Base-by-base conservation (phyloP, 2,797 vertebrate genomes). In the Mus spretus region DNA sequence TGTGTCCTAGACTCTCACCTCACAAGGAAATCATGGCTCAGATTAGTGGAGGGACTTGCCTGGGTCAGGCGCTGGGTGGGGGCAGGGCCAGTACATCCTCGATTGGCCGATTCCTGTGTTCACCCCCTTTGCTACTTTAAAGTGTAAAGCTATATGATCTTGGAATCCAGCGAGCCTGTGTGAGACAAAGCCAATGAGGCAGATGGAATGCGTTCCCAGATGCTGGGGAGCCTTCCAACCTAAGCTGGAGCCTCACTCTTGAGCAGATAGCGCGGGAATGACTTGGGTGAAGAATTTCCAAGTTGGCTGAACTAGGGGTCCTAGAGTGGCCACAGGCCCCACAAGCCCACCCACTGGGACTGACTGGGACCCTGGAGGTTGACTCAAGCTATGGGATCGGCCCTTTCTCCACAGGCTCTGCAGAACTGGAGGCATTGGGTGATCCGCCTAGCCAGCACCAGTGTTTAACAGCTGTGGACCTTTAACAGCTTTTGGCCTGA, bases 81-180 rank as follows among this genome's bases (percentile, higher is more conserved):
- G 17, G 75, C 47, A 13, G 59, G 47, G 7, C 22, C 6, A 15
- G 50, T 31, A 65, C 78, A 14, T 26, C 13, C 40, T 11, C 13
- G 65, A 50, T 55, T 34, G 1, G 1, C 19, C 20, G 14, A 34
- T 22, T 34, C 67, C 89, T 22, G 12, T 34, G 57, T 22, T 13
- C 17, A 57, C 3, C 13, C 17, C 3, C n/a, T 59, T 37, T 0
- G 14, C 1, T 20, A 3, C 2, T 5, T n/a, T 70, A 15, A 44
- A 44, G 24, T 6, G 0, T 19, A 0, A 0, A 8, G 31, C 20
- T 20, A 3, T 3, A 0, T 22, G 5, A 28, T 14, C 53, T 70
- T 40, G 83, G 28, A n/a, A 24, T 65, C 57, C n/a, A 19, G 44
- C 12, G 59, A 20, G 3, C 20, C 53, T 24, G n/a, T 4, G 4